Base-by-base conservation (phyloP, 2,797 vertebrate species). In the Lutjanus argentimaculatus region DNA sequence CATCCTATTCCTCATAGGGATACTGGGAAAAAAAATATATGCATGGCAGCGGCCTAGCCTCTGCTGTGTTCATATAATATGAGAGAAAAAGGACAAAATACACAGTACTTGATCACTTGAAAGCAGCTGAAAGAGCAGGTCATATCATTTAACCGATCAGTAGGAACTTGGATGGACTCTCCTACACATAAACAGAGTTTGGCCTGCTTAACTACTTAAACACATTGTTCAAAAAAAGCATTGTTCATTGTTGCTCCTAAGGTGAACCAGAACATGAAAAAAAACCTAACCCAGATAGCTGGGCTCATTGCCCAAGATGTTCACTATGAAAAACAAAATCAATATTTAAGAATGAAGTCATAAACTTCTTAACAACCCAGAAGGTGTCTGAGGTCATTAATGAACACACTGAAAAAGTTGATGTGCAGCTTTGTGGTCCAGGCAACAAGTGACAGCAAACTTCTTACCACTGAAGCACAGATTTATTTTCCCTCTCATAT, bases 231-330 rank as follows among this genome's bases (percentile, higher is more conserved):
- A n/a, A 30, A 30, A 30, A 42, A 52, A 59, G 13, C 7, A 3
- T 61, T 51, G 30, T 48, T 79, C 40, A 17, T 17, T 69, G 8
- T 48, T 1, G 8, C 16, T 65, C 17, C 17, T 21, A 4, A 42
- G 13, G 17, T 8, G 25, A 64, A 52, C 2, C n/a, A 46, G 30
- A 65, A 15, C 40, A 6, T 17, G 8, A 51, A 7, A 46, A 21
- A 48, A 61, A 7, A 7, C 48, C 71, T 19, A 84, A 77, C 79
- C 88, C 92, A 93, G 92, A 93, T 94, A 92, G 85, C 77, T 83
- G 65, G 88, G 89, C 89, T 87, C 83, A 75, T 71, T 69, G 80
- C 85, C 84, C 45, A 85, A 91, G 16, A 85, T 86, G 83, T 85
- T 78, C 77, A 62, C 8, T 42, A 68, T 67, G 42, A 71, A 74